A percentile compares a stretch with the other conserved stretches of the same genome.
Conservation (phyloP, 2,888 invertebrate genomes). For the Tholera decimalis region DNA sequence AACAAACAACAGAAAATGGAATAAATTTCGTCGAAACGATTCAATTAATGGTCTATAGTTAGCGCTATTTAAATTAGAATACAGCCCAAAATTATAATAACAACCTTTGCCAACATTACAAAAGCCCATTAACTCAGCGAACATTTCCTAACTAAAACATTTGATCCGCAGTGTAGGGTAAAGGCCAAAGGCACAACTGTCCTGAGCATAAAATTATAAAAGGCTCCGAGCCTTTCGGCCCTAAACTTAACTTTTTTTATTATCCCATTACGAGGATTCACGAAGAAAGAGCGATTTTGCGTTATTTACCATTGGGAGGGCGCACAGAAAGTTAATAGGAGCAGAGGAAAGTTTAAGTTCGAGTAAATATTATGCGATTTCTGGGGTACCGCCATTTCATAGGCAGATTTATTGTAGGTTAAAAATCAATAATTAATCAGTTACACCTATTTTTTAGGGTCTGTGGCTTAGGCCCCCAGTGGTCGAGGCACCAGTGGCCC, state of each 20-base stretch:
- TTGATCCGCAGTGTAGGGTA: slow-evolving; percentile 18
- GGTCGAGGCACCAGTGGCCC: no score
- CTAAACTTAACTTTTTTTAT: slow-evolving; percentile 54
- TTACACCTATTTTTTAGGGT: no score
- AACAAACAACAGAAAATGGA: no score
- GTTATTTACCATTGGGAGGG: slow-evolving; percentile 40
- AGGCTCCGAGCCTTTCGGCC: slow-evolving; percentile 39
- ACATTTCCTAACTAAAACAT: slow-evolving; percentile 12
- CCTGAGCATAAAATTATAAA: slow-evolving; percentile 53
- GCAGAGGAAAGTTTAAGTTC: slow-evolving; percentile 40
- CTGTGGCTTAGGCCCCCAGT: no score
- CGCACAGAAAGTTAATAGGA: slow-evolving; percentile 35
- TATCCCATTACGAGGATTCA: slow-evolving; percentile 51
- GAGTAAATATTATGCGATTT: slow-evolving; percentile 28
- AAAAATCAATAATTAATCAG: background rate
- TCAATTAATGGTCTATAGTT: background rate
- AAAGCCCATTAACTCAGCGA: slow-evolving; percentile 20
- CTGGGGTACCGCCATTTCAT: slow-evolving; percentile 13
- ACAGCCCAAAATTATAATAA: slow-evolving; percentile 17
- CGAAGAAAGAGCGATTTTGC: slow-evolving; percentile 37
- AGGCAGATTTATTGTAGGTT: slow-evolving; percentile 13
- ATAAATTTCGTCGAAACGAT: no score
- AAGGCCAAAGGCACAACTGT: slow-evolving; percentile 49
- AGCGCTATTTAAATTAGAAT: slow-evolving; percentile 10
- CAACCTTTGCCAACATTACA: slow-evolving; percentile 8